Percentiles rank a stretch among this genome's conserved stretches.
These are phyloP conservation scores for Pocillopora damicornis DNA, from an alignment of 64 coral and sea anemone genomes.

Conservation along the genomic window DNA sequence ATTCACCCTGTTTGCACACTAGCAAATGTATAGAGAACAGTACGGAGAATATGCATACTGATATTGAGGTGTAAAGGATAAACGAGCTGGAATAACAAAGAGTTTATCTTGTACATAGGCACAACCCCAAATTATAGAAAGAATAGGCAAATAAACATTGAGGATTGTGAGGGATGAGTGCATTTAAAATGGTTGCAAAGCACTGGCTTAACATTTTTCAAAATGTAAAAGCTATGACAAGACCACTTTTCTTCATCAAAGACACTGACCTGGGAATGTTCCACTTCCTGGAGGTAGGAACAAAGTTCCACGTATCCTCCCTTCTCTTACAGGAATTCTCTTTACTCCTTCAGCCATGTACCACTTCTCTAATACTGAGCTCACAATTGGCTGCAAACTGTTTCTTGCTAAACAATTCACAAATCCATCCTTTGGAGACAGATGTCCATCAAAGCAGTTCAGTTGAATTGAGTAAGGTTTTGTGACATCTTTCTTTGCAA, in stretches of 20 bases:
- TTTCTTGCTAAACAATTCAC: slow-evolving; percentile 8
- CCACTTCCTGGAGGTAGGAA: slow-evolving; percentile 40
- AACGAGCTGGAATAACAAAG: no score
- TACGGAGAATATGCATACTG: background rate
- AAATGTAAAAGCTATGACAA: no score
- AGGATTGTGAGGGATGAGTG: no score
- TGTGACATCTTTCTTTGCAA: slow-evolving; percentile 20
- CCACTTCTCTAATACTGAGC: background rate
- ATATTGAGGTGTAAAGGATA: background rate
- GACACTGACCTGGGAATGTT: slow-evolving; percentile 43
- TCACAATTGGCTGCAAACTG: slow-evolving; percentile 2
- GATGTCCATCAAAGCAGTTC: slow-evolving; percentile 20
- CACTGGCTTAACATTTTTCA: no score
- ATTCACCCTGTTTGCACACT: no score
- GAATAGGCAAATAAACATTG: no score
- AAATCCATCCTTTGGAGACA: slow-evolving; percentile 12
- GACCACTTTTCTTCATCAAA: no score
- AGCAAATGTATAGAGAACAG: no score
- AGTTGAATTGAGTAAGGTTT: slow-evolving; percentile 13
- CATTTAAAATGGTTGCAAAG: no score
- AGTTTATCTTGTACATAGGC: no score
- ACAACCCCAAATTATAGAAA: no score
- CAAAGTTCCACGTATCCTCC: slow-evolving; percentile 45
- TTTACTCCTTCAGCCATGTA: slow-evolving; percentile 31
- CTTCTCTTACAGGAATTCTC: slow-evolving; percentile 30